Evolutionary conservation across 1,140 invertebrate species (phyloP).

Genomic region (Drepana arcuata): DNA sequence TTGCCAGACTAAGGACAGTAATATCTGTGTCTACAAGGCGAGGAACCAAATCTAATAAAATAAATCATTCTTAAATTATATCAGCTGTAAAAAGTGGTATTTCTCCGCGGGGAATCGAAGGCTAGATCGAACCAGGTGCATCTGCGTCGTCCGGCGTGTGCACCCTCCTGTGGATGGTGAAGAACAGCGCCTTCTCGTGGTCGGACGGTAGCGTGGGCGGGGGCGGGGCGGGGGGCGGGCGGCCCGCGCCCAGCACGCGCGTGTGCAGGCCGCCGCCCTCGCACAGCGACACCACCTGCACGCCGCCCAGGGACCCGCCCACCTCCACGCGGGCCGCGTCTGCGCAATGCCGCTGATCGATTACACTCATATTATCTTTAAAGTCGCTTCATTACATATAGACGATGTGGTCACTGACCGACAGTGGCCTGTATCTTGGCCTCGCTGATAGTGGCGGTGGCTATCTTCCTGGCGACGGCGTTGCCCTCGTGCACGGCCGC

Average conservation of each 20-base stretch:
- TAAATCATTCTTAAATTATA: too few species aligned
- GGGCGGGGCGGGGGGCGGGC: slow-evolving; percentile 48
- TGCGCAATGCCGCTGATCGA: too few species aligned
- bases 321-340: slow-evolving; percentile 75
- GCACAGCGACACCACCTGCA: slow-evolving; percentile 93
- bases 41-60: too few species aligned
- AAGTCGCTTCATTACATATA: too few species aligned
- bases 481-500: slow-evolving; percentile 81
- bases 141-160: slow-evolving; percentile 9
- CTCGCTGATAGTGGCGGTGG: slow-evolving; percentile 91
- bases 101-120: not conserved
- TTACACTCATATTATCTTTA: too few species aligned
- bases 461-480: slow-evolving; percentile 88
- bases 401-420: slow-evolving; percentile 73
- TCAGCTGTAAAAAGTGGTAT: too few species aligned
- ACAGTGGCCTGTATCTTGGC: slow-evolving; percentile 92
- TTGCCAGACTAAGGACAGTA: too few species aligned
- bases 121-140: slow-evolving; percentile 13
- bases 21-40: too few species aligned
- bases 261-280: slow-evolving; percentile 87
- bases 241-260: slow-evolving; percentile 88
- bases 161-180: slow-evolving; percentile 74
- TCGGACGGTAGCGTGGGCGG: slow-evolving; percentile 58
- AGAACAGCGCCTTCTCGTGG: slow-evolving; percentile 77
- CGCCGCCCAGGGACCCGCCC: slow-evolving; percentile 89